phyloP scores from a whole-genome alignment of 2,888 invertebrate species.

The Chrysotoxum bicinctum region DNA sequence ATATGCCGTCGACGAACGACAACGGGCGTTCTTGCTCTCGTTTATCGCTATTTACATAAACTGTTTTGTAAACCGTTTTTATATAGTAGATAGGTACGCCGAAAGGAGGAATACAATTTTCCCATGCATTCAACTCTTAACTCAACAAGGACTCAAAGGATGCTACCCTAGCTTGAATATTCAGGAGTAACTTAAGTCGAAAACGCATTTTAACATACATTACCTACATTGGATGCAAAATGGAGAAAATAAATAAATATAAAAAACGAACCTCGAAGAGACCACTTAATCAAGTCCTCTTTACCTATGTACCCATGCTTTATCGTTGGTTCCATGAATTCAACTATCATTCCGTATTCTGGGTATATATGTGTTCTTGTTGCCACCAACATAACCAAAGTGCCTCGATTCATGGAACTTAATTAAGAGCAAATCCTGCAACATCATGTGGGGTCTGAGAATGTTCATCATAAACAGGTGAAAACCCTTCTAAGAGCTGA shows the following conservation, averaged over 20 bases:
- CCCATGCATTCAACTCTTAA: constrained; percentile 9
- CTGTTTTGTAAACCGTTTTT: constrained; percentile 46
- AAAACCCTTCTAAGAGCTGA: constrained; percentile 49
- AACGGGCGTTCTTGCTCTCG: constrained; percentile 38
- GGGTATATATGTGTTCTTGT: not conserved
- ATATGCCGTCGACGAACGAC: not conserved
- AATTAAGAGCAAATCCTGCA: constrained; percentile 66
- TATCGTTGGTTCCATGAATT: constrained; percentile 37
- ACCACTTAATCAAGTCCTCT: constrained; percentile 63
- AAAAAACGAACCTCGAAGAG: constrained; percentile 42
- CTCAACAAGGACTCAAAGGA: constrained; percentile 58
- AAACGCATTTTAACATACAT: constrained; percentile 66
- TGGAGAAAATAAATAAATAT: constrained; percentile 14
- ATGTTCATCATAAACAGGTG: constrained; percentile 35
- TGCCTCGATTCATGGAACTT: constrained; percentile 63
- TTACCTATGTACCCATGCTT: not conserved
- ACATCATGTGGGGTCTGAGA: constrained; percentile 22
- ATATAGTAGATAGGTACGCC: not conserved
- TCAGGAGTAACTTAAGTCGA: constrained; percentile 63
- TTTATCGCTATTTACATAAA: constrained; percentile 70
- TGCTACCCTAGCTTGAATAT: constrained; percentile 48
- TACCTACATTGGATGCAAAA: constrained; percentile 37
- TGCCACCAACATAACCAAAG: constrained; percentile 27
- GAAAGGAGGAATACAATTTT: constrained; percentile 12
- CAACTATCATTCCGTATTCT: constrained; percentile 11